A percentile compares a stretch with the other conserved stretches of the same genome.
Conservation (phyloP, 2,113 vertebrate genomes). For the Nothoprocta perdicaria region DNA sequence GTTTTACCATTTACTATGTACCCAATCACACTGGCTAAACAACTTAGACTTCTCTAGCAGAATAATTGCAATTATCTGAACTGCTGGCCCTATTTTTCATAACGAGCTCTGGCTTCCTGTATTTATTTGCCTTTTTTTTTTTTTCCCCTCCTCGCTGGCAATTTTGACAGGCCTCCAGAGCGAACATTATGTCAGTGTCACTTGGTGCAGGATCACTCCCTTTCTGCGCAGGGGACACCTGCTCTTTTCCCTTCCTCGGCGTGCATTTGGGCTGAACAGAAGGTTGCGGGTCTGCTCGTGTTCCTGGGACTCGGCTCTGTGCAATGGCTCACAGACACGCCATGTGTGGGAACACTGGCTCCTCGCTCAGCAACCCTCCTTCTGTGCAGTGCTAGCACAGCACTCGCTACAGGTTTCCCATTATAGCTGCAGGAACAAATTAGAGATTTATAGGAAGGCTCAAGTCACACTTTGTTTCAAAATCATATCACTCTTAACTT, state of each 20-base stretch:
- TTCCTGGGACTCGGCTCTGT: conserved; percentile 52
- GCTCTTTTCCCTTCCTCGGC: conserved; percentile 58
- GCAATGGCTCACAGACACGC: conserved; percentile 58
- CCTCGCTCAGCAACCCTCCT: conserved; percentile 52
- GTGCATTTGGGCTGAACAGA: conserved; percentile 65
- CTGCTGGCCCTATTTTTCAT: conserved; percentile 54
- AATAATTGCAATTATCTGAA: conserved; percentile 48
- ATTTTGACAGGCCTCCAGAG: conserved; percentile 61
- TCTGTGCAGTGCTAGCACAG: conserved; percentile 57
- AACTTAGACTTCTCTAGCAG: conserved; percentile 26
- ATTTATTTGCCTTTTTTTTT: conserved; percentile 48
- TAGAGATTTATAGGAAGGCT: conserved; percentile 36
- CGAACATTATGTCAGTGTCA: conserved; percentile 40
- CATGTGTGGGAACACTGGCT: conserved; percentile 60
- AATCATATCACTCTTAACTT: conserved; percentile 47
- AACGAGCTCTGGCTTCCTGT: conserved; percentile 54
- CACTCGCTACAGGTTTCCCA: conserved; percentile 42
- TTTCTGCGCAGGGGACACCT: conserved; percentile 58
- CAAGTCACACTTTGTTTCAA: not conserved
- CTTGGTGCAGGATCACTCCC: conserved; percentile 31
- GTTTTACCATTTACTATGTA: not conserved
- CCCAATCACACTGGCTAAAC: conserved; percentile 7
- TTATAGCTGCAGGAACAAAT: conserved; percentile 59
- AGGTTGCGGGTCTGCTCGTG: conserved; percentile 70
- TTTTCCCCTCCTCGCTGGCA: not conserved